These are phyloP conservation scores for Syngnathus typhle DNA, from an alignment of 2,113 vertebrate genomes.

Conservation along the genomic window DNA sequence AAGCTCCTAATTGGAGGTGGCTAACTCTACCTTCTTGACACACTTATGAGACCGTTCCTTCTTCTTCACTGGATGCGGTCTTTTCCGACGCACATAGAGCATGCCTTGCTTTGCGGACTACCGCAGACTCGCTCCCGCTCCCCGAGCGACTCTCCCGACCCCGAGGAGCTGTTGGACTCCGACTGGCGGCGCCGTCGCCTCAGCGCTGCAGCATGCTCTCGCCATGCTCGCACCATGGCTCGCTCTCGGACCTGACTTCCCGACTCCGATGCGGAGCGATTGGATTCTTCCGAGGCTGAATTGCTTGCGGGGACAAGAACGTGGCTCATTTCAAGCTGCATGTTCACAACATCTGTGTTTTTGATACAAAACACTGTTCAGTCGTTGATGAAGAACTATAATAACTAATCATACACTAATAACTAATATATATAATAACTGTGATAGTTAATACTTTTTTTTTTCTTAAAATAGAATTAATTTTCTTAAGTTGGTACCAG, in stretches of 20 bases:
- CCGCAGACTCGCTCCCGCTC: conserved; percentile 84
- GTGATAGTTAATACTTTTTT: too few relatives aligned
- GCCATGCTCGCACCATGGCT: too few relatives aligned
- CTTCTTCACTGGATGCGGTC: conserved; percentile 85
- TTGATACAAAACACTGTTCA: too few relatives aligned
- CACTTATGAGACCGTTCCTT: conserved; percentile 93
- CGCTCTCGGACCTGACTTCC: conserved; percentile 94
- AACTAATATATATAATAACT: too few relatives aligned
- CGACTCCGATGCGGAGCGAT: conserved; percentile 84
- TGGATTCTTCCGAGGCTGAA: conserved; percentile 89
- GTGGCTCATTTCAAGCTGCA: background rate
- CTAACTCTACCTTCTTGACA: conserved; percentile 92
- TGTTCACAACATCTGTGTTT: background rate
- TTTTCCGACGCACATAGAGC: too few relatives aligned
- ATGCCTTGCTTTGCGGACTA: conserved; percentile 92
- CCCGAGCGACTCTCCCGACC: conserved; percentile 88
- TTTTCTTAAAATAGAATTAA: too few relatives aligned
- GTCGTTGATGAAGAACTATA: too few relatives aligned
- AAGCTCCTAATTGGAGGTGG: background rate
- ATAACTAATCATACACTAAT: too few relatives aligned
- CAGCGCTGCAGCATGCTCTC: conserved; percentile 84
- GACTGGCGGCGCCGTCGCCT: conserved; percentile 77
- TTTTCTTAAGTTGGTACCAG: too few relatives aligned
- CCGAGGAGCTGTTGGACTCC: conserved; percentile 87
- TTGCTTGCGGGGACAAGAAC: conserved; percentile 60